These are phyloP conservation scores for Rhinogobio ventralis DNA, from an alignment of 2,797 vertebrate species.

Conservation along the genomic window DNA sequence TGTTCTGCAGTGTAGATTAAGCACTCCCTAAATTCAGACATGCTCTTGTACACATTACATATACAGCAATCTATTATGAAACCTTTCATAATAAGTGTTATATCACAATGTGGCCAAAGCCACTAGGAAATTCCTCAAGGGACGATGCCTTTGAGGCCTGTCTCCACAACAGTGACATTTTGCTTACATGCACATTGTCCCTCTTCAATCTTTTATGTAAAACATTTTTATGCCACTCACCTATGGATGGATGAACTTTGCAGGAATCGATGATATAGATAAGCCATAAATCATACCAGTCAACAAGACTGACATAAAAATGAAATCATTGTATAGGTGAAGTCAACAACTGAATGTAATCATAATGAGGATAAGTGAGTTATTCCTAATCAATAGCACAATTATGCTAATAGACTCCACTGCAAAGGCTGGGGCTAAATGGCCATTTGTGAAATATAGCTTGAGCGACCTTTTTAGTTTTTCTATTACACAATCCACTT, in stretches of 20 bases:
- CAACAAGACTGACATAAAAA: constrained; percentile 87
- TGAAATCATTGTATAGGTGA: constrained; percentile 84
- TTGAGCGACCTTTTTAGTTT: constrained; percentile 40
- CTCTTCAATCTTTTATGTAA: constrained; percentile 86
- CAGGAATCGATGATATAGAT: constrained; percentile 88
- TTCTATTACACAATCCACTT: constrained; percentile 42
- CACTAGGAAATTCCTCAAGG: constrained; percentile 76
- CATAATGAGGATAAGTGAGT: constrained; percentile 92
- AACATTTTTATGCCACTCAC: constrained; percentile 88
- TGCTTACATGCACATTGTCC: constrained; percentile 81
- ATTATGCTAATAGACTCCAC: constrained; percentile 83
- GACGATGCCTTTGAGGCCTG: constrained; percentile 75
- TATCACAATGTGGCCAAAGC: constrained; percentile 52
- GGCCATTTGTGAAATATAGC: constrained; percentile 36
- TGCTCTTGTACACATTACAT: neutral
- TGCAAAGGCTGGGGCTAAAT: constrained; percentile 60
- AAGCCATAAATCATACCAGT: constrained; percentile 87
- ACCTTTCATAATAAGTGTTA: constrained; percentile 50
- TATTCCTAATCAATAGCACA: constrained; percentile 93
- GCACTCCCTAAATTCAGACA: constrained; percentile 1
- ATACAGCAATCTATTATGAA: constrained; percentile 8
- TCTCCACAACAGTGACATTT: constrained; percentile 83
- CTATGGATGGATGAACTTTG: constrained; percentile 91
- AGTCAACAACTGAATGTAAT: constrained; percentile 92
- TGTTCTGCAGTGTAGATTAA: constrained; percentile 2